These are phyloP conservation scores for Trichogramma dendrolimi DNA, from an alignment of 2,888 invertebrate species.

Conservation along the genomic window DNA sequence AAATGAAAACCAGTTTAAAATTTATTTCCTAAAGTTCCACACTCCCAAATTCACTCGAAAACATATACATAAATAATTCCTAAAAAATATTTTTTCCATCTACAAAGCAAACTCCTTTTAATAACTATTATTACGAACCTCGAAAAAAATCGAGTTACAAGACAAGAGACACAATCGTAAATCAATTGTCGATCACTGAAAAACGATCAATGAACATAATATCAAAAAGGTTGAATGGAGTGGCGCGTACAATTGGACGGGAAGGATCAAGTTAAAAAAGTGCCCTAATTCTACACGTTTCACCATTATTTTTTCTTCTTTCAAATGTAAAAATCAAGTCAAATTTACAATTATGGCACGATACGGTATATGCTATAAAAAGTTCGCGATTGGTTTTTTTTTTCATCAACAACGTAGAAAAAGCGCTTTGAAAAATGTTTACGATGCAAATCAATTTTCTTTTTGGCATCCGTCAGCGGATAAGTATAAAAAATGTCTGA, in stretches of 20 bases:
- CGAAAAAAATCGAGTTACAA: no score
- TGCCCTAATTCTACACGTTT: slow-evolving; percentile 21
- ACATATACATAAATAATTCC: not conserved
- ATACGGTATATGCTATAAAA: slow-evolving; percentile 28
- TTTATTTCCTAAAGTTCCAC: not conserved
- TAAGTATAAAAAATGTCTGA: no score
- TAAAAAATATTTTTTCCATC: no score
- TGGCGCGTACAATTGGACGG: slow-evolving; percentile 27
- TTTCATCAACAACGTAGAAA: slow-evolving; percentile 17
- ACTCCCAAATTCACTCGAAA: slow-evolving; percentile 14
- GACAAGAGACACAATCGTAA: no score
- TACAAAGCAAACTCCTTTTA: no score
- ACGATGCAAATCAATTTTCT: slow-evolving; percentile 13
- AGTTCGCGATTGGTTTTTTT: slow-evolving; percentile 6
- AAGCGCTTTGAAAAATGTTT: slow-evolving; percentile 20
- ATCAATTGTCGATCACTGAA: no score
- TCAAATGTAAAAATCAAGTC: slow-evolving; percentile 25
- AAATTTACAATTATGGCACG: slow-evolving; percentile 31
- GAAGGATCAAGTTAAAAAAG: slow-evolving; percentile 21
- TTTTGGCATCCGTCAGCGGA: slow-evolving; percentile 26
- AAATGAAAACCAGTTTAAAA: no score
- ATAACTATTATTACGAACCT: no score
- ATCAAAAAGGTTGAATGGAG: not conserved
- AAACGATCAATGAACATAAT: no score
- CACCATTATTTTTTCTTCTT: slow-evolving; percentile 19